Evolutionary conservation across 2,113 vertebrate genomes (phyloP).

Genomic region (Cyanistes caeruleus): DNA sequence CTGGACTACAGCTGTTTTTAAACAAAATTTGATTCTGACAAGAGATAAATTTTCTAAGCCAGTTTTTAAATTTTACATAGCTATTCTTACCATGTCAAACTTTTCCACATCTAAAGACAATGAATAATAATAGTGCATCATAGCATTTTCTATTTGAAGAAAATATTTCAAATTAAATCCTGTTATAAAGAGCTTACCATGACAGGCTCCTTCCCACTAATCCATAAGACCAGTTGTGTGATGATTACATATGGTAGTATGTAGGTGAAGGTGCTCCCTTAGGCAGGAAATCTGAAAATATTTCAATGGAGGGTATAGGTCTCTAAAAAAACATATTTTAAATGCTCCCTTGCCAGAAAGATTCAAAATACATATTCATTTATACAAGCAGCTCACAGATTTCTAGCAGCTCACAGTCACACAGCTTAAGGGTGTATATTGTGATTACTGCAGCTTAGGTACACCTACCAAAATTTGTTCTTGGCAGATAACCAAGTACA

Average conservation of each 20-base stretch:
- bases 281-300: neutral
- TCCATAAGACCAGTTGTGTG: neutral
- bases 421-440: neutral
- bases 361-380: neutral
- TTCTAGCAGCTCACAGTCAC: neutral
- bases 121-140: neutral
- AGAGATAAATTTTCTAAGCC: neutral
- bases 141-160: neutral
- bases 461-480: rapidly evolving
- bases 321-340: neutral
- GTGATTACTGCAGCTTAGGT: neutral
- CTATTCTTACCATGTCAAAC: neutral
- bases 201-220: neutral
- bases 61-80: neutral
- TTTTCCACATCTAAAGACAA: neutral
- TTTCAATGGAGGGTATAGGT: neutral
- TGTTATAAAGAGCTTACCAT: neutral
- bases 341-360: neutral
- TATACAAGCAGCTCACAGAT: neutral
- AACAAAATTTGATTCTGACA: neutral
- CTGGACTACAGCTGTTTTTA: neutral
- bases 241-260: neutral
- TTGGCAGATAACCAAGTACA: neutral
- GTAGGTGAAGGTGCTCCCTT: rapidly evolving
- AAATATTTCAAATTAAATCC: neutral